Percentiles rank a stretch among this genome's conserved stretches.
Evolutionary conservation across 92 coral and sea anemone genomes (phyloP).

Genomic region (Siderastrea siderea): DNA sequence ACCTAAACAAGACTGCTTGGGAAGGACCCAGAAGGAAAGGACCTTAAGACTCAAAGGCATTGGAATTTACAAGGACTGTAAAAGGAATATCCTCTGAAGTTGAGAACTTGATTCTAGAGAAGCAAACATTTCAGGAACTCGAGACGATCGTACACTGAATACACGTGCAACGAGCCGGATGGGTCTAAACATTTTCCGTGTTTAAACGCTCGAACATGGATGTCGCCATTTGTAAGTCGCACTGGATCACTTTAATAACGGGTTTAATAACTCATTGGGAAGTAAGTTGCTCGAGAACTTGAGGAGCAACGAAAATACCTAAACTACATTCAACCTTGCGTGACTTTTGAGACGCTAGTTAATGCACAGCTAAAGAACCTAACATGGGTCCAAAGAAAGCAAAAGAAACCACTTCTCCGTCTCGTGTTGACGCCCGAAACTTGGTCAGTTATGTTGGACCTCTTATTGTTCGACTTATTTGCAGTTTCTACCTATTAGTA

Average conservation of each 20-base stretch:
- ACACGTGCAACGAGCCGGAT: too few species aligned
- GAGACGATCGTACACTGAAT: not conserved
- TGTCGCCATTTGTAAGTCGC: not conserved
- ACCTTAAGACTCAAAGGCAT: not conserved
- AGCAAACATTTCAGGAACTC: not conserved
- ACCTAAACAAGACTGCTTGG: not conserved
- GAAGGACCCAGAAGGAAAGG: not conserved
- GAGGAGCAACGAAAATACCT: not conserved
- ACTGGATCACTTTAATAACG: not conserved
- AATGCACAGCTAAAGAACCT: too few species aligned
- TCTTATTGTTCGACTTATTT: not conserved
- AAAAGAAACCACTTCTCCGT: not conserved
- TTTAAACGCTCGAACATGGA: not conserved
- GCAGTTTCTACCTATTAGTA: conserved; percentile 9
- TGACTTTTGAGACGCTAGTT: not conserved
- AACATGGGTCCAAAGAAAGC: conserved; percentile 39
- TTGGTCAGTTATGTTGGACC: not conserved
- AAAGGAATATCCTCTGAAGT: not conserved
- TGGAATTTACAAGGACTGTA: not conserved
- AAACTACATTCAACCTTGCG: not conserved
- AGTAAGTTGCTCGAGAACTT: not conserved
- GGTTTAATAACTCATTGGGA: not conserved
- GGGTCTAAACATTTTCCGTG: not conserved
- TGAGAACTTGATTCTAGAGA: not conserved
- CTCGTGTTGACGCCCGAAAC: not conserved